These are phyloP conservation scores for Leucophora obtusa DNA, from an alignment of 2,888 invertebrate genomes.

Conservation along the genomic window DNA sequence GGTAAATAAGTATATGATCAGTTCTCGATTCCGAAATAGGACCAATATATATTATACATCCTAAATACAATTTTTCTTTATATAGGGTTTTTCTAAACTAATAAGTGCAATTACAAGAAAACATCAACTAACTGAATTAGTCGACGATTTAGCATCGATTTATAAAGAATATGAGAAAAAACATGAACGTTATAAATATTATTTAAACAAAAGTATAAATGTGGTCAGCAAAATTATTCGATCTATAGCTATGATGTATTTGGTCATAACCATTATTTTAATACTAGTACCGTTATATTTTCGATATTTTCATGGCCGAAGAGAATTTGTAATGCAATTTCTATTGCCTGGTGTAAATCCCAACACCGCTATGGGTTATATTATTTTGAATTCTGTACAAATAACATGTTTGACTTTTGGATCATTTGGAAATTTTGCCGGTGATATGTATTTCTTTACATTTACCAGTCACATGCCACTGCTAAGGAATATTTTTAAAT, in stretches of 20 bases:
- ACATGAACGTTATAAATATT: conserved; percentile 61
- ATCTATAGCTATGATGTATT: conserved; percentile 58
- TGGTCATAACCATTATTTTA: conserved; percentile 5
- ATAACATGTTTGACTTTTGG: conserved; percentile 60
- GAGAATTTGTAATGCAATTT: conserved; percentile 66
- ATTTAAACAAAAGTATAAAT: conserved; percentile 59
- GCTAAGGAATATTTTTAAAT: conserved; percentile 67
- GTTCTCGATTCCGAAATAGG: too few species aligned
- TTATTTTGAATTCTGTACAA: conserved; percentile 61
- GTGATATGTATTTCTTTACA: conserved; percentile 69
- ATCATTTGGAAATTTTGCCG: conserved; percentile 68
- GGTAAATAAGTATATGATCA: too few species aligned
- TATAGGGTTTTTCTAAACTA: conserved; percentile 16
- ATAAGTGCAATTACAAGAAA: not conserved
- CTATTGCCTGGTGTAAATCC: conserved; percentile 67
- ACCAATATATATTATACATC: too few species aligned
- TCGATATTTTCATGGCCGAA: conserved; percentile 37
- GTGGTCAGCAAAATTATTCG: conserved; percentile 52
- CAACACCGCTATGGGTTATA: conserved; percentile 60
- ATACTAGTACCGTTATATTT: conserved; percentile 46
- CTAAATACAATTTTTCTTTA: too few species aligned
- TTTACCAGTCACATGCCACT: conserved; percentile 67
- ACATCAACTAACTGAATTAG: conserved; percentile 45
- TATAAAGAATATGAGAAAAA: conserved; percentile 66
- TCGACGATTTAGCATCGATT: conserved; percentile 59